Evolutionary conservation across 1,140 invertebrate species (phyloP).

Genomic region (Mycetomoellerius zeteki): DNA sequence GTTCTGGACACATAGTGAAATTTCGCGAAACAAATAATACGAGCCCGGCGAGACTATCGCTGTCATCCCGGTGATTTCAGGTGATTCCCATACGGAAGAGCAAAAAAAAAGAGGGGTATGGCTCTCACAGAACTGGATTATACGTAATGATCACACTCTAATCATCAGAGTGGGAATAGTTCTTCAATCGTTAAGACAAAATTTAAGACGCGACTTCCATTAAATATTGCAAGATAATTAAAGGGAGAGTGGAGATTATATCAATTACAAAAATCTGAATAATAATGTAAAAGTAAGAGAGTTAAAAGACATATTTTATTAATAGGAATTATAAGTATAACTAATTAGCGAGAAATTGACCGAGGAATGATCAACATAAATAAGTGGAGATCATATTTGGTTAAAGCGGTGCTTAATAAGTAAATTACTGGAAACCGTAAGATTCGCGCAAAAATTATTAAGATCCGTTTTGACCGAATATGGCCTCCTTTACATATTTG

Average conservation of each 20-base stretch:
- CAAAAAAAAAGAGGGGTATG: neutral
- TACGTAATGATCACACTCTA: neutral
- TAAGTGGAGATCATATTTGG: too few relatives aligned
- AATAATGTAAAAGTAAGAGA: neutral
- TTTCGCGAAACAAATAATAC: slow-evolving; percentile 81
- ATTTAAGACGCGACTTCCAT: slow-evolving; percentile 20
- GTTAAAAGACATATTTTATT: neutral
- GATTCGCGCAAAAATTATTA: too few relatives aligned
- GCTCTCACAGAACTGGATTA: slow-evolving; percentile 38
- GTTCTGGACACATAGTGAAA: slow-evolving; percentile 81
- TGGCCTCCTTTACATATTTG: too few relatives aligned
- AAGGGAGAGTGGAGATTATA: neutral
- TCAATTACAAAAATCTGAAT: neutral
- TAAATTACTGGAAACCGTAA: too few relatives aligned
- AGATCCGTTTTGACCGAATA: too few relatives aligned
- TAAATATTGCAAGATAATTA: neutral
- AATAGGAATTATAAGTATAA: neutral
- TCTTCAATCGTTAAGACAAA: slow-evolving; percentile 3
- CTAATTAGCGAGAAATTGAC: neutral
- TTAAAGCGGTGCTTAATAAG: too few relatives aligned
- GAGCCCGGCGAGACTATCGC: slow-evolving; percentile 65
- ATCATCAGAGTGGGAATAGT: slow-evolving; percentile 19
- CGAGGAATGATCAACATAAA: too few relatives aligned
- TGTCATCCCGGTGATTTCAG: too few relatives aligned
- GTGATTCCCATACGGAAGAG: slow-evolving; percentile 47